Evolutionary conservation across 2,888 invertebrate species (phyloP).

Genomic region (Lithophane socia): DNA sequence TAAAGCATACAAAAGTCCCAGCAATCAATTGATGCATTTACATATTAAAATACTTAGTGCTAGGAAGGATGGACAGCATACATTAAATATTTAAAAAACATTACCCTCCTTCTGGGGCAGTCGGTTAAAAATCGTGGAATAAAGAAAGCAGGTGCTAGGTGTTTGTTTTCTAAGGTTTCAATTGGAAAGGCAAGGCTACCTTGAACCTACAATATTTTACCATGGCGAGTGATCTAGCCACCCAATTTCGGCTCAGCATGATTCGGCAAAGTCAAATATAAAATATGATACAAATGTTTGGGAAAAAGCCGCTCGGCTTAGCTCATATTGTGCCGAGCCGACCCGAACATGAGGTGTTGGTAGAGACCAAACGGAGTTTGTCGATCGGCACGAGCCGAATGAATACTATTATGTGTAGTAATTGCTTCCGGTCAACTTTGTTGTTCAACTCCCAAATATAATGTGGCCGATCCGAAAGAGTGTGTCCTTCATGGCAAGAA

Average conservation of each 20-base stretch:
- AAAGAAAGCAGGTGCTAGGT: too few relatives aligned
- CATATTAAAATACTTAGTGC: conserved; percentile 58
- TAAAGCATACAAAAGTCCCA: conserved; percentile 55
- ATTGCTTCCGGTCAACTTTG: not conserved
- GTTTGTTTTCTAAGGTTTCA: too few relatives aligned
- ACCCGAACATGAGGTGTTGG: not conserved
- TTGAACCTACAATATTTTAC: too few relatives aligned
- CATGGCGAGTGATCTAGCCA: too few relatives aligned
- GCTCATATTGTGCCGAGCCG: not conserved
- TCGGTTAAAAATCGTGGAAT: too few relatives aligned
- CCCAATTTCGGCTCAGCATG: too few relatives aligned
- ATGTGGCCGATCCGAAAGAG: too few relatives aligned
- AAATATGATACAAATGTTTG: not conserved
- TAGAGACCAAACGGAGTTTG: not conserved
- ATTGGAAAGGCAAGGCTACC: too few relatives aligned
- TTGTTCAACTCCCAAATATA: not conserved
- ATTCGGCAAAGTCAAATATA: not conserved
- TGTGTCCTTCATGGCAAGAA: not conserved
- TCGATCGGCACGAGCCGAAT: not conserved
- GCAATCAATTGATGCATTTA: conserved; percentile 65
- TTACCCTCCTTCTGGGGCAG: too few relatives aligned
- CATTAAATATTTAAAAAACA: too few relatives aligned
- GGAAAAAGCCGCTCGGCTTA: not conserved
- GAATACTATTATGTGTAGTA: not conserved
- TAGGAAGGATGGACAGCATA: not conserved